These are phyloP conservation scores for Romanogobio albipinnatus DNA, from an alignment of 2,113 vertebrate genomes.

Conservation along the genomic window DNA sequence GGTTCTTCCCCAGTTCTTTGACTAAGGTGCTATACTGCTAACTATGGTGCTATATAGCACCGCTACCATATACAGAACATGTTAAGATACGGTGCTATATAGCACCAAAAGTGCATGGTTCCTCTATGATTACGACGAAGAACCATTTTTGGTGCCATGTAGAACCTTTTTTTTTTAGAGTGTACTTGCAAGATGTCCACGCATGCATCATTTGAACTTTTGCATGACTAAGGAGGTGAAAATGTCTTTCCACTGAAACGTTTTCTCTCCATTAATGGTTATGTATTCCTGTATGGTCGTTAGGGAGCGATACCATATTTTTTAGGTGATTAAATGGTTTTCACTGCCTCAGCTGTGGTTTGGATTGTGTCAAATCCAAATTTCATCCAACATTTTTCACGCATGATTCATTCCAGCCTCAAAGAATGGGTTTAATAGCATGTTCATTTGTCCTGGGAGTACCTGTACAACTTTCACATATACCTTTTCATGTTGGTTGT, in stretches of 20 bases:
- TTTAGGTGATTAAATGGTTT: constrained; percentile 44
- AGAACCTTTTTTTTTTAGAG: too few relatives aligned
- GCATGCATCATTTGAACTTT: constrained; percentile 25
- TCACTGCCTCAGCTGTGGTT: constrained; percentile 44
- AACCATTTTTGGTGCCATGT: too few relatives aligned
- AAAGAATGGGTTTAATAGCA: constrained; percentile 40
- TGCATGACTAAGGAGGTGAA: constrained; percentile 43
- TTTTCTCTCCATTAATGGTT: constrained; percentile 55
- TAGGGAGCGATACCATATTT: constrained; percentile 42
- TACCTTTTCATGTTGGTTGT: constrained; percentile 27
- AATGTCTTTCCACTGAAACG: constrained; percentile 39
- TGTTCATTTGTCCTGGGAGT: constrained; percentile 39
- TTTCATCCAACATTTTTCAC: constrained; percentile 51
- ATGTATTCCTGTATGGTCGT: constrained; percentile 48
- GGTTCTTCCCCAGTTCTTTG: too few relatives aligned
- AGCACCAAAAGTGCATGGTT: too few relatives aligned
- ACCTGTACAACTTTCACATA: constrained; percentile 13
- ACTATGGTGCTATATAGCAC: too few relatives aligned
- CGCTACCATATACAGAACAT: too few relatives aligned
- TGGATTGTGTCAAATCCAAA: constrained; percentile 44
- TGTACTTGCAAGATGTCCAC: background rate
- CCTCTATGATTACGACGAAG: too few relatives aligned
- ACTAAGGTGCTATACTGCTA: too few relatives aligned
- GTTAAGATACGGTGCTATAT: too few relatives aligned
- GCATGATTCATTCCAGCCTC: constrained; percentile 47